These are phyloP conservation scores for Steromphala cineraria DNA, from an alignment of 2,888 invertebrate genomes.

Conservation along the genomic window DNA sequence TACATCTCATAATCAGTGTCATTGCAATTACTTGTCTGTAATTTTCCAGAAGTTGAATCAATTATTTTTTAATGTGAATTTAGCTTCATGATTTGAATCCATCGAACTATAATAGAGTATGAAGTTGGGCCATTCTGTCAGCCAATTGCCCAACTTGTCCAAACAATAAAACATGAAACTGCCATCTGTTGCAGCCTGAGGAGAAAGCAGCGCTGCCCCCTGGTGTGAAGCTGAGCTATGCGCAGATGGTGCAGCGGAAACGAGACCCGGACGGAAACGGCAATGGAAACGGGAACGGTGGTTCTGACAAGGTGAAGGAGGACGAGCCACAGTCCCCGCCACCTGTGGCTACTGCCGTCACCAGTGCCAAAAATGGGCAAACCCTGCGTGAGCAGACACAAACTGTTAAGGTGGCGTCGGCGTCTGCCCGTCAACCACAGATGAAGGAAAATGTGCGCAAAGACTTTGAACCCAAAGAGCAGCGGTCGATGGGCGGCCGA, in stretches of 20 bases:
- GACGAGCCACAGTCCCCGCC: constrained; percentile 16
- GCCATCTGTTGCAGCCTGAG: background rate
- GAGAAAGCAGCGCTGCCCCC: constrained; percentile 15
- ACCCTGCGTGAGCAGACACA: constrained; percentile 57
- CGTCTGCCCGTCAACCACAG: constrained; percentile 37
- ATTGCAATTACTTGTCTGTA: too few species aligned
- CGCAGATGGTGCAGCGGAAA: constrained; percentile 63
- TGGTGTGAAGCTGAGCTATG: constrained; percentile 55
- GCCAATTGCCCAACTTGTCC: too few species aligned
- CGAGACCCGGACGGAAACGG: constrained; percentile 45
- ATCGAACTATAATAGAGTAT: too few species aligned
- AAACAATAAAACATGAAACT: background rate
- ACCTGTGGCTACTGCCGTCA: constrained; percentile 20
- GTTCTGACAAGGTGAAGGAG: constrained; percentile 30
- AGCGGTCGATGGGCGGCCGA: constrained; percentile 85
- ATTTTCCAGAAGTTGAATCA: too few species aligned
- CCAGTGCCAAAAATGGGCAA: constrained; percentile 35
- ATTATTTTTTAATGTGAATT: too few species aligned
- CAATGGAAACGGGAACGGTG: too few species aligned
- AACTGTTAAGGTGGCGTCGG: constrained; percentile 41
- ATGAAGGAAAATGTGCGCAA: constrained; percentile 37
- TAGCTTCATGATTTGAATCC: too few species aligned
- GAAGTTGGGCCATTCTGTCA: too few species aligned
- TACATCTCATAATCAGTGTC: too few species aligned
- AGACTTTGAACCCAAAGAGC: constrained; percentile 54